These are phyloP conservation scores for Polyploca ridens DNA, from an alignment of 2,888 invertebrate genomes.

Conservation along the genomic window DNA sequence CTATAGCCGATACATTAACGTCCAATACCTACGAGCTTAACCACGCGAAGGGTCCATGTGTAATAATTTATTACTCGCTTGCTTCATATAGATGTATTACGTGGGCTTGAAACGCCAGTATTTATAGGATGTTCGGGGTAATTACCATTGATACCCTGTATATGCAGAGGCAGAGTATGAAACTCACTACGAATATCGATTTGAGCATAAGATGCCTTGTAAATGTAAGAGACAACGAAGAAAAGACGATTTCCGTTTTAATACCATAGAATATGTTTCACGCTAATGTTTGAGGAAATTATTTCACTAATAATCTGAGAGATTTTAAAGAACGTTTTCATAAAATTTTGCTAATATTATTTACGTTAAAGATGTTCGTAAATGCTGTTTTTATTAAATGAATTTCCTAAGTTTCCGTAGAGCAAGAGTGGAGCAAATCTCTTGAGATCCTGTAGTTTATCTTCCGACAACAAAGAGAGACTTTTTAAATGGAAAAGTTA, in stretches of 20 bases:
- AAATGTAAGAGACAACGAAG: no score
- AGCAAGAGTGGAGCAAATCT: conserved; percentile 39
- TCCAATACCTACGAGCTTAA: conserved; percentile 64
- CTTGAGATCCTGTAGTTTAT: conserved; percentile 45
- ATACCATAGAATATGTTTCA: no score
- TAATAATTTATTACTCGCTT: conserved; percentile 74
- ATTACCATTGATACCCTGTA: conserved; percentile 35
- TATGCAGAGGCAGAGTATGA: conserved; percentile 13
- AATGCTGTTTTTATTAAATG: conserved; percentile 1
- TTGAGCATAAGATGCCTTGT: conserved; percentile 18
- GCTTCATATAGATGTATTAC: conserved; percentile 48
- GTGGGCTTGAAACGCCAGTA: conserved; percentile 42
- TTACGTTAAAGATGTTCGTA: background rate
- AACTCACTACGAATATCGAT: conserved; percentile 29
- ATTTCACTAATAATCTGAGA: no score
- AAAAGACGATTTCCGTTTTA: background rate
- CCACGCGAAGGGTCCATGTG: conserved; percentile 71
- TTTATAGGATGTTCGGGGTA: conserved; percentile 39
- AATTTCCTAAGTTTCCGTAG: background rate
- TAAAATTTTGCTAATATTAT: background rate
- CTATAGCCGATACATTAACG: conserved; percentile 68
- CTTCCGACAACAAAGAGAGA: conserved; percentile 45
- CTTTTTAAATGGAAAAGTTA: conserved; percentile 40
- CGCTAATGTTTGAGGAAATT: no score
- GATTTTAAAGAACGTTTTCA: background rate